These are phyloP conservation scores for Ageneiosus marmoratus DNA, from an alignment of 2,113 vertebrate species.

Conservation along the genomic window DNA sequence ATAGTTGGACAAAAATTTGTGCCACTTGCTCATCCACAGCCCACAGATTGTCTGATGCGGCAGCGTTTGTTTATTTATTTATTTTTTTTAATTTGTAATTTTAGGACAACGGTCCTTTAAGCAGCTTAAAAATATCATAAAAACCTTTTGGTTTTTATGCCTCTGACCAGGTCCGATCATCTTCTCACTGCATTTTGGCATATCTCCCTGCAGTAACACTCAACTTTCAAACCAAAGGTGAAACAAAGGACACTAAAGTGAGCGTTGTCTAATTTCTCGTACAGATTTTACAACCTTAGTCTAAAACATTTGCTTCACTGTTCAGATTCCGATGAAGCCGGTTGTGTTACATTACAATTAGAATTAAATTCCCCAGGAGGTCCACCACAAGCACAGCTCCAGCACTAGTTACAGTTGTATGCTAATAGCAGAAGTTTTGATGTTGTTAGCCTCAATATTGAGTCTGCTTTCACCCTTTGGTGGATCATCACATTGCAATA, in stretches of 20 bases:
- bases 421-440: not conserved
- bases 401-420: not conserved
- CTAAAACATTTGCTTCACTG: conserved; percentile 7
- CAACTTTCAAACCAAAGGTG: too few relatives aligned
- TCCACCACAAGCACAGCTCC: not conserved
- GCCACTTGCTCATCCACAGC: conserved; percentile 21
- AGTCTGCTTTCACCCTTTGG: not conserved
- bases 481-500: not conserved
- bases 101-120: not conserved
- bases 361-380: not conserved
- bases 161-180: not conserved
- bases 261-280: not conserved
- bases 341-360: conserved; percentile 6
- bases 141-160: not conserved
- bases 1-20: conserved; percentile 20
- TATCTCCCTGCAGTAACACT: not conserved
- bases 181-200: not conserved
- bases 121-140: not conserved
- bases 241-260: not conserved
- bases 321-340: not conserved
- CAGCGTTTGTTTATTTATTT: not conserved
- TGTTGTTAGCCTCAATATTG: not conserved
- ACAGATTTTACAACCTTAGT: not conserved
- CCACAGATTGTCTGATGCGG: conserved; percentile 14
- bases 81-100: not conserved